These are phyloP conservation scores for Diachrysia chrysitis DNA, from an alignment of 2,888 invertebrate genomes.

Conservation along the genomic window DNA sequence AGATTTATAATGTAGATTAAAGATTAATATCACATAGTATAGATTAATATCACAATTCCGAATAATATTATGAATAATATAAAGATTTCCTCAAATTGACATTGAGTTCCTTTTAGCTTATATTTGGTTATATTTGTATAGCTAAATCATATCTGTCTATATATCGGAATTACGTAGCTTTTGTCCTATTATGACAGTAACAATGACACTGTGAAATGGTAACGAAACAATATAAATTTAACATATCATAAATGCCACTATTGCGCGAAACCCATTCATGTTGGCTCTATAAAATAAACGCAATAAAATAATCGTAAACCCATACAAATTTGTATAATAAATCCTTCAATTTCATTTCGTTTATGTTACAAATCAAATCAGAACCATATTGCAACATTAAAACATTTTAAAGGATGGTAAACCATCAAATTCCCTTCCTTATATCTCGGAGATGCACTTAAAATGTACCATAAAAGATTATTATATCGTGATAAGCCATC, in stretches of 20 bases:
- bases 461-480: conserved; percentile 49
- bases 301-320: conserved; percentile 2
- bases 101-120: no score
- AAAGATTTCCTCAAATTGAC: no score
- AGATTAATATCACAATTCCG: no score
- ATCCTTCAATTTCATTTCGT: conserved; percentile 1
- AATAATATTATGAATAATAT: no score
- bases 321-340: conserved; percentile 18
- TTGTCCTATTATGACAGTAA: not conserved
- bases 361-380: conserved; percentile 35
- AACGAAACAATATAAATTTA: not conserved
- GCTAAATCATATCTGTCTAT: no score
- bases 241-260: not conserved
- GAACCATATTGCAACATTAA: conserved; percentile 35
- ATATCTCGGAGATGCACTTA: conserved; percentile 48
- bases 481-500: conserved; percentile 39
- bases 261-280: not conserved
- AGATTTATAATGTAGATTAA: no score
- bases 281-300: not conserved
- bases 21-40: no score
- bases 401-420: conserved; percentile 38
- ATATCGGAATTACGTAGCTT: no score
- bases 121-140: no score
- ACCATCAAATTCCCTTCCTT: conserved; percentile 24
- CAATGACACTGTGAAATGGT: not conserved